Percentiles rank a stretch among this genome's conserved stretches.
Evolutionary conservation across 2,113 vertebrate species (phyloP).

Genomic region (Tapirus terrestris): DNA sequence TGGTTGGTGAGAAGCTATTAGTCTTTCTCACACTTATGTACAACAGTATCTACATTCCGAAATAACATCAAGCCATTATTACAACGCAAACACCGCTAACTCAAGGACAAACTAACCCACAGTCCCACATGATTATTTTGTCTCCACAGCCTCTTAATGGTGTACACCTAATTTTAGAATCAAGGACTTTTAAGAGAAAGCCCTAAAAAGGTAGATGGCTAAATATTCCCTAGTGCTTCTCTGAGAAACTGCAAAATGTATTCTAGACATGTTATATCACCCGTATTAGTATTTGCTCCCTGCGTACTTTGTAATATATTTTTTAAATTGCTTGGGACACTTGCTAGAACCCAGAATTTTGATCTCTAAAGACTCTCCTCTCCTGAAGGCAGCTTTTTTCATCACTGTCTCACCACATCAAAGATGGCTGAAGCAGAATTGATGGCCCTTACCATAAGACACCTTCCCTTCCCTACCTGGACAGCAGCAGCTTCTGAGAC

Average conservation of each 20-base stretch:
- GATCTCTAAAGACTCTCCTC: neutral
- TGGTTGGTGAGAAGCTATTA: neutral
- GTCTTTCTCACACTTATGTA: neutral
- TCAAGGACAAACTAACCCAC: neutral
- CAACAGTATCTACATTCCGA: neutral
- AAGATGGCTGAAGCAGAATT: neutral
- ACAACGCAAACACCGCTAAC: neutral
- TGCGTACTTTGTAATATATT: neutral
- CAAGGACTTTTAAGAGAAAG: neutral
- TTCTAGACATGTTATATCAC: neutral
- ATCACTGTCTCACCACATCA: conserved; percentile 45
- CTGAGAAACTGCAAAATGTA: neutral
- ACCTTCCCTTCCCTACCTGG: neutral
- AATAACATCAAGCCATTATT: neutral
- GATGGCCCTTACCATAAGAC: neutral
- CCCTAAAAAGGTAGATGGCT: neutral
- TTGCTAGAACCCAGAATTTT: conserved; percentile 38
- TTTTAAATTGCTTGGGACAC: conserved; percentile 38
- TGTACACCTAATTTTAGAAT: conserved; percentile 7
- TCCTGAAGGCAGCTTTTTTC: neutral
- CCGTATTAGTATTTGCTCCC: neutral
- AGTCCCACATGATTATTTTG: no score
- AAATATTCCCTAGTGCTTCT: neutral
- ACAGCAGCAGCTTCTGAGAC: neutral
- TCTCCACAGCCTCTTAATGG: neutral